Evolutionary conservation across 2,888 invertebrate genomes (phyloP).

Genomic region (Diogma glabrata): DNA sequence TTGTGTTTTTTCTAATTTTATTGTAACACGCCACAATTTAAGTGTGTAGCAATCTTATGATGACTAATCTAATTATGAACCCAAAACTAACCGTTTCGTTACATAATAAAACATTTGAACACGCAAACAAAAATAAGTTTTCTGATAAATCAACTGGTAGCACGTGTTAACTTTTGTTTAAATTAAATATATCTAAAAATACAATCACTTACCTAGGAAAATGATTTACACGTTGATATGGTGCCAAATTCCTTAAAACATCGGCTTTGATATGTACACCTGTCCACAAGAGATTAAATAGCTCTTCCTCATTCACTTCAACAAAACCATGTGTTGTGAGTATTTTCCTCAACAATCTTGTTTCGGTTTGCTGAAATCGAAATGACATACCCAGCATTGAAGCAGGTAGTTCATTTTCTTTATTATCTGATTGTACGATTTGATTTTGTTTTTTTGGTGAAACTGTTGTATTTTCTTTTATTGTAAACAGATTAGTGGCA

Average conservation of each 20-base stretch:
- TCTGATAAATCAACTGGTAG: too few relatives aligned
- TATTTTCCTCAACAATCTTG: constrained; percentile 61
- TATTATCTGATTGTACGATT: constrained; percentile 1
- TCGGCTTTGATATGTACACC: constrained; percentile 88
- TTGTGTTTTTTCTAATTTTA: too few relatives aligned
- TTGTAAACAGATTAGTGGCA: constrained; percentile 16
- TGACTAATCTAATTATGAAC: too few relatives aligned
- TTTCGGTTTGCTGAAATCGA: constrained; percentile 71
- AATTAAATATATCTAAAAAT: too few relatives aligned
- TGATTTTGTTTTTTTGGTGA: too few relatives aligned
- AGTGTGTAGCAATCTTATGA: too few relatives aligned
- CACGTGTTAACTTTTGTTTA: background rate
- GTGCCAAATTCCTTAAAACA: constrained; percentile 61
- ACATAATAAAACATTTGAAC: constrained; percentile 23
- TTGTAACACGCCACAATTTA: too few relatives aligned
- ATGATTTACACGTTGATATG: constrained; percentile 92
- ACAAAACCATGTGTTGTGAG: constrained; percentile 65
- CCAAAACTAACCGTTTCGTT: too few relatives aligned
- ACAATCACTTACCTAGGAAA: constrained; percentile 61
- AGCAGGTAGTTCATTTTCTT: constrained; percentile 46
- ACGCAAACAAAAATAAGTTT: constrained; percentile 19
- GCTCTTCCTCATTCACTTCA: constrained; percentile 56
- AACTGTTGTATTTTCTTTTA: too few relatives aligned
- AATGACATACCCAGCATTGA: constrained; percentile 61
- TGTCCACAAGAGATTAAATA: constrained; percentile 85